Percentiles rank a stretch among this genome's conserved stretches.
Conservation (phyloP, 2,888 invertebrate genomes). For the Phragmatobia fuliginosa region DNA sequence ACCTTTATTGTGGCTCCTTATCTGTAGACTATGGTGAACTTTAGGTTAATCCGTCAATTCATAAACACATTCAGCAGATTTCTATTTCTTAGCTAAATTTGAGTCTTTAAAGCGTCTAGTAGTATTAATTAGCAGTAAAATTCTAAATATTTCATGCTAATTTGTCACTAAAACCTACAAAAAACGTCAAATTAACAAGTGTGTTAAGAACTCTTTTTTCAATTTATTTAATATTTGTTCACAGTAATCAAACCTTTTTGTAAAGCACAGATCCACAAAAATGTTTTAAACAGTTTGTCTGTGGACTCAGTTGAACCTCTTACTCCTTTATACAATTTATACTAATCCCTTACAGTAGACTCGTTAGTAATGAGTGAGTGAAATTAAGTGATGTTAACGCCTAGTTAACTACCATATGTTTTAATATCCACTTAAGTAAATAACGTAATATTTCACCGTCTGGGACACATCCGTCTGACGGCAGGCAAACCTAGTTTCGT, state of each 20-base stretch:
- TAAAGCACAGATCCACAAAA: too few relatives aligned
- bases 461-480: conserved; percentile 67
- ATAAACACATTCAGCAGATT: background rate
- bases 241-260: too few relatives aligned
- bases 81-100: background rate
- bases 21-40: background rate
- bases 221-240: too few relatives aligned
- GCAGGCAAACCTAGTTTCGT: conserved; percentile 42
- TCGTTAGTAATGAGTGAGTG: conserved; percentile 50
- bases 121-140: background rate
- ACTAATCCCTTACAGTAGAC: conserved; percentile 15
- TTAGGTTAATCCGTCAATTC: background rate
- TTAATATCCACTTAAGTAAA: conserved; percentile 67
- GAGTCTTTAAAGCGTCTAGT: background rate
- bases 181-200: background rate
- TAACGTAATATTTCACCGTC: conserved; percentile 65
- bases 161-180: background rate
- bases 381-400: conserved; percentile 67
- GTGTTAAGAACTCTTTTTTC: too few relatives aligned
- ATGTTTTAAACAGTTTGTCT: too few relatives aligned
- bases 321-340: background rate
- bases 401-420: conserved; percentile 53
- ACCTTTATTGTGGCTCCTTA: background rate
- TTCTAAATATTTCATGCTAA: background rate
- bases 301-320: too few relatives aligned